Evolutionary conservation across 2,797 vertebrate genomes (phyloP).

Genomic region (Micropoecilia bifurca): DNA sequence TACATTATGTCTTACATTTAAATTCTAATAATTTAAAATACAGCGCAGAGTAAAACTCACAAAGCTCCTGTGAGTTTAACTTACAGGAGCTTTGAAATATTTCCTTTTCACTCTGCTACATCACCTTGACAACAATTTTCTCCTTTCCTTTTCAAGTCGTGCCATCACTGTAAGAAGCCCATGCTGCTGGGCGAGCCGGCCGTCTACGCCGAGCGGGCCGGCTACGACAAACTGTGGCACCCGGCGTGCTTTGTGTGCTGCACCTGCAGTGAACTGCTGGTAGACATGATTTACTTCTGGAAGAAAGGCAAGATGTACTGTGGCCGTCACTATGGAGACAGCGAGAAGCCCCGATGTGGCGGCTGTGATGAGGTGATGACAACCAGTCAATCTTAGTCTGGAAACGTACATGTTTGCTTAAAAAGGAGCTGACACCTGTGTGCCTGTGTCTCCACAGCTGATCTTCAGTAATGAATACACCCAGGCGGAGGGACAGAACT

Average conservation of each 20-base stretch:
- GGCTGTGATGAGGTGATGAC: slow-evolving; percentile 94
- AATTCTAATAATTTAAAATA: background rate
- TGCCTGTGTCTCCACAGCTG: slow-evolving; percentile 76
- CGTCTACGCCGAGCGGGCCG: slow-evolving; percentile 93
- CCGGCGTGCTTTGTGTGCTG: slow-evolving; percentile 94
- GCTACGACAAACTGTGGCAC: slow-evolving; percentile 96
- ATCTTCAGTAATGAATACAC: slow-evolving; percentile 99
- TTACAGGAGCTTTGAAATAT: background rate
- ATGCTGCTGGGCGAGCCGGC: slow-evolving; percentile 94
- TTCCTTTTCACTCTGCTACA: background rate
- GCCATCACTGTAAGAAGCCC: slow-evolving; percentile 86
- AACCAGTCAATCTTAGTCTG: background rate
- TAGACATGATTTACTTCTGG: slow-evolving; percentile 99
- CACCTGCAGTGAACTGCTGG: slow-evolving; percentile 91
- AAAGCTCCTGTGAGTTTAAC: background rate
- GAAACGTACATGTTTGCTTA: background rate
- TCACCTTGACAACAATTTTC: background rate
- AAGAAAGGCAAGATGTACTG: slow-evolving; percentile 95
- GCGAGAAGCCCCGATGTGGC: slow-evolving; percentile 94
- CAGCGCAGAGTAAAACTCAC: background rate
- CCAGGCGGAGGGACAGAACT: slow-evolving; percentile 93
- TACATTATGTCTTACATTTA: background rate
- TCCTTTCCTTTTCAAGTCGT: slow-evolving; percentile 76
- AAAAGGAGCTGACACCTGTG: background rate
- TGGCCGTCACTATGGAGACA: slow-evolving; percentile 97